A percentile compares a stretch with the other conserved stretches of the same genome.
Evolutionary conservation across 2,113 vertebrate species (phyloP).

Genomic region (Candoia aspera): DNA sequence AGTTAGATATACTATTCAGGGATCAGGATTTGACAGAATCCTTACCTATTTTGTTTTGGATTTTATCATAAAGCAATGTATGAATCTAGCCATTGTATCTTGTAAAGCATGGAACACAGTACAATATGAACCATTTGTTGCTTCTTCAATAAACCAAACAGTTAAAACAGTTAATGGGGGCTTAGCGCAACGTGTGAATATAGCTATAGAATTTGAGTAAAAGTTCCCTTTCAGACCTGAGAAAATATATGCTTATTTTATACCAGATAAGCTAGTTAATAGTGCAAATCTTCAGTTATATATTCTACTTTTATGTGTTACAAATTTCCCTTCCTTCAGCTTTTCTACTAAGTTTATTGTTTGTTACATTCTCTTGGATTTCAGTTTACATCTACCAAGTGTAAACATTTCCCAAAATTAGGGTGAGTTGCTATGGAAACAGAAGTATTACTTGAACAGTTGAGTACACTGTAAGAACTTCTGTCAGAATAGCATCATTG

Average conservation of each 20-base stretch:
- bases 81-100: neutral
- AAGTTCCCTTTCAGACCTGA: neutral
- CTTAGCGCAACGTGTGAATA: neutral
- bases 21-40: neutral
- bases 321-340: neutral
- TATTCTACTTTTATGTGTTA: neutral
- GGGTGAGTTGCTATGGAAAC: conserved; percentile 56
- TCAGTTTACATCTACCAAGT: conserved; percentile 21
- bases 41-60: neutral
- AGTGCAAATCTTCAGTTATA: neutral
- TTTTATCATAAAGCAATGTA: neutral
- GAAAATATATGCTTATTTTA: neutral
- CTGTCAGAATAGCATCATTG: conserved; percentile 34
- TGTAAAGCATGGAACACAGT: neutral
- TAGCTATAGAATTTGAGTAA: neutral
- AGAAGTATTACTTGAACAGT: conserved; percentile 37
- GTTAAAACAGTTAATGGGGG: neutral
- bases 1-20: neutral
- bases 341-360: neutral
- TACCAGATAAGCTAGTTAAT: neutral
- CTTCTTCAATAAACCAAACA: neutral
- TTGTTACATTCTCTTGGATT: conserved; percentile 17
- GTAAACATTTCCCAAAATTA: conserved; percentile 31
- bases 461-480: conserved; percentile 33
- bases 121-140: neutral